Evolutionary conservation across 1,140 invertebrate species (phyloP).

Genomic region (Nilaparvata lugens): DNA sequence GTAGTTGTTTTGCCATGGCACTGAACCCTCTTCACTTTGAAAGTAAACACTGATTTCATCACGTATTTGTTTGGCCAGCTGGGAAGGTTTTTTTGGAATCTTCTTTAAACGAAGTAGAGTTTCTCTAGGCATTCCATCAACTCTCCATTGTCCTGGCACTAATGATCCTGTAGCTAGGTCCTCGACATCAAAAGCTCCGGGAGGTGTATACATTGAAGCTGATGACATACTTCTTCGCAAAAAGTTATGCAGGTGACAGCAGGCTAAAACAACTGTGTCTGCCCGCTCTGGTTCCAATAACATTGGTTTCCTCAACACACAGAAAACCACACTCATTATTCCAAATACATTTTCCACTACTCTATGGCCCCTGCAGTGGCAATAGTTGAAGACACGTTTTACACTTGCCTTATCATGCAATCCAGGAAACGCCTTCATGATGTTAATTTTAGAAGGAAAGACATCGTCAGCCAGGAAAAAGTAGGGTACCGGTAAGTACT

Average conservation of each 20-base stretch:
- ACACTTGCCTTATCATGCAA: slow-evolving; percentile 7
- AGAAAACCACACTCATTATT: slow-evolving; percentile 20
- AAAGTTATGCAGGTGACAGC: slow-evolving; percentile 31
- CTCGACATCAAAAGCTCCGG: slow-evolving; percentile 23
- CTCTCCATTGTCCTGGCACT: slow-evolving; percentile 10
- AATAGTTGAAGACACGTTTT: slow-evolving; percentile 32
- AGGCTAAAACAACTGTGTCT: slow-evolving; percentile 21
- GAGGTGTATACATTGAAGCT: slow-evolving; percentile 18
- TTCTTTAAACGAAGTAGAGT: slow-evolving; percentile 12
- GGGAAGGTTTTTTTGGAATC: slow-evolving; percentile 11
- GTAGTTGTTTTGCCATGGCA: slow-evolving; percentile 14
- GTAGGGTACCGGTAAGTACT: slow-evolving; percentile 19
- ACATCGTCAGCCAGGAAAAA: slow-evolving; percentile 34
- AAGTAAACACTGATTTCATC: slow-evolving; percentile 9
- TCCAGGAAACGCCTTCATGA: slow-evolving; percentile 33
- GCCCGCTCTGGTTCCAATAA: slow-evolving; percentile 8
- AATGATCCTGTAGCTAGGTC: slow-evolving; percentile 15
- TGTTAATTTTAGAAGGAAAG: slow-evolving; percentile 31
- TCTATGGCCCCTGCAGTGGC: slow-evolving; percentile 22
- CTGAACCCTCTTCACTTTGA: slow-evolving; percentile 13
- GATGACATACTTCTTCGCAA: slow-evolving; percentile 27
- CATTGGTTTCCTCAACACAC: slow-evolving; percentile 13
- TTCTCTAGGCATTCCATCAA: slow-evolving; percentile 9
- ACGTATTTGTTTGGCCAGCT: slow-evolving; percentile 7
- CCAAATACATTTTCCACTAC: slow-evolving; percentile 37